A percentile compares a stretch with the other conserved stretches of the same genome.
phyloP scores from a whole-genome alignment of 2,888 invertebrate genomes.

The Mamestra brassicae region DNA sequence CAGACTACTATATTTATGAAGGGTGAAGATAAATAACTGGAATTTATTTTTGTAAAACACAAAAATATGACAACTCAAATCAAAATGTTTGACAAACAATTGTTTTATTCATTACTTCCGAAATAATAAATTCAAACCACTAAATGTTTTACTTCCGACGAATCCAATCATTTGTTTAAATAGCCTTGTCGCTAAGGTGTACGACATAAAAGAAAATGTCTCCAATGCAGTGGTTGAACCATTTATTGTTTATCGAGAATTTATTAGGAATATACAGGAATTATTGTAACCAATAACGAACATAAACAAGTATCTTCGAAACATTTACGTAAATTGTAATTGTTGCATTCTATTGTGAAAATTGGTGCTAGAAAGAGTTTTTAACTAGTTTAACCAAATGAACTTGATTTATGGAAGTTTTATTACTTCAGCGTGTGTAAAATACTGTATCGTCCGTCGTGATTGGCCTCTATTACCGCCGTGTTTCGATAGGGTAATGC shows the following conservation, averaged over 20 bases:
- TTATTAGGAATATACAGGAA: background rate
- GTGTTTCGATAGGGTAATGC: conserved; percentile 1
- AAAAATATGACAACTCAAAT: background rate
- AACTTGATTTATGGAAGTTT: background rate
- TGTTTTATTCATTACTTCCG: background rate
- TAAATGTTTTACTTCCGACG: background rate
- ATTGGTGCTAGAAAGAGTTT: background rate
- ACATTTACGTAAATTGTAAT: background rate
- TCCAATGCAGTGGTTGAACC: conserved; percentile 6
- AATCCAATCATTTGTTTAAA: background rate
- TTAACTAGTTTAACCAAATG: background rate
- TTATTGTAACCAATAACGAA: background rate
- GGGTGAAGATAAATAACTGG: background rate
- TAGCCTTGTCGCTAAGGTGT: background rate
- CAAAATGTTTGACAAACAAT: background rate
- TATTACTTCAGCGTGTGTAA: background rate
- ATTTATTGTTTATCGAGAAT: conserved; percentile 2
- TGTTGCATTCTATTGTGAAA: background rate
- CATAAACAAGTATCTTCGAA: background rate
- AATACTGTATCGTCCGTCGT: background rate
- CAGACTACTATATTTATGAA: too few relatives aligned
- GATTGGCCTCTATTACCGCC: background rate
- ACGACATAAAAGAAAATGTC: background rate
- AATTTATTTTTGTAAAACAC: background rate
- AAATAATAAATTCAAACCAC: background rate